These are phyloP conservation scores for Dicranocentrus wangi DNA, from an alignment of 2,888 invertebrate genomes.

Conservation along the genomic window DNA sequence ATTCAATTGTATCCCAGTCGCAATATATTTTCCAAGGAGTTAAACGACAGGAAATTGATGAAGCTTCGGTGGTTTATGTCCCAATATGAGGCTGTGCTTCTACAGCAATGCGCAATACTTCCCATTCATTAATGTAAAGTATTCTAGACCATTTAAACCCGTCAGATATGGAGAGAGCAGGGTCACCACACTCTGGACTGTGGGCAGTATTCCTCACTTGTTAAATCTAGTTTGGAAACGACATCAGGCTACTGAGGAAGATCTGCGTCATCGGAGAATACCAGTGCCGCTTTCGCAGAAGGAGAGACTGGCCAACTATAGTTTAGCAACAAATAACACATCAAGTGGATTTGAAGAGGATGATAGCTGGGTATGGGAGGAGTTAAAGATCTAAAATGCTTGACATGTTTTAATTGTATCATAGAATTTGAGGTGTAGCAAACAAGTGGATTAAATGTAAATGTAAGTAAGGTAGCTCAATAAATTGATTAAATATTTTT, in stretches of 20 bases:
- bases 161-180: neutral
- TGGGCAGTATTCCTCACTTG: neutral
- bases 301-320: neutral
- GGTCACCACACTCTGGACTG: neutral
- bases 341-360: slow-evolving; percentile 4
- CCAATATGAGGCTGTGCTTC: slow-evolving; percentile 7
- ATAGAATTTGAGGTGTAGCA: neutral
- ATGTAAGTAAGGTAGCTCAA: neutral
- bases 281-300: neutral
- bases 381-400: neutral
- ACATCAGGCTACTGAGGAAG: neutral
- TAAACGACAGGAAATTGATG: neutral
- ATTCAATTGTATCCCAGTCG: neutral
- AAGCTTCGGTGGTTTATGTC: slow-evolving; percentile 26
- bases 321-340: neutral
- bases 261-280: no score
- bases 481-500: neutral
- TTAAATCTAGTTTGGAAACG: neutral
- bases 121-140: neutral
- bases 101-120: slow-evolving; percentile 3
- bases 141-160: neutral
- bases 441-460: neutral
- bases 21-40: neutral
- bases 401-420: neutral
- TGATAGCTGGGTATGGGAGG: slow-evolving; percentile 1